Evolutionary conservation across 2,113 vertebrate species (phyloP).

Genomic region (Anoplopoma fimbria): DNA sequence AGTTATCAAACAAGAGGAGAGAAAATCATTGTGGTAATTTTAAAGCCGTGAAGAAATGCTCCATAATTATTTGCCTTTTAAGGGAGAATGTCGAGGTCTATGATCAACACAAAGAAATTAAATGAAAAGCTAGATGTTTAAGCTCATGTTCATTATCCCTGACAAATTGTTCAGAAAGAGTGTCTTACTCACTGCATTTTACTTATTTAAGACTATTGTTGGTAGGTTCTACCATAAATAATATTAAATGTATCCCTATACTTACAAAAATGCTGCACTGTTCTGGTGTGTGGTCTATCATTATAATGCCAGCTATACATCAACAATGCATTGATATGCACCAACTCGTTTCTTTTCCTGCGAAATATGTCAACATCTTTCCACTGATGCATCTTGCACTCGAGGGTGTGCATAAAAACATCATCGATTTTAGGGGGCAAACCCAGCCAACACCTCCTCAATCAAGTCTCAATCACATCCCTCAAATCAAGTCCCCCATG

Average conservation of each 20-base stretch:
- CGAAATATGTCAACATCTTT: constrained; percentile 27
- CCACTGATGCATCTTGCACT: constrained; percentile 32
- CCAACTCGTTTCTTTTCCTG: constrained; percentile 20
- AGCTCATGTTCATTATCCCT: constrained; percentile 25
- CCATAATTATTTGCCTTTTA: constrained; percentile 21
- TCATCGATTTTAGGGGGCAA: constrained; percentile 46
- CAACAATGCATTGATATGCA: constrained; percentile 7
- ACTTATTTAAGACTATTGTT: background rate
- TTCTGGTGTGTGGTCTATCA: background rate
- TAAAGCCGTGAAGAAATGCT: constrained; percentile 30
- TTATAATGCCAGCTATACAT: constrained; percentile 17
- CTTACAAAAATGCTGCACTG: background rate
- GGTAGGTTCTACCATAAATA: background rate
- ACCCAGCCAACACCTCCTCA: constrained; percentile 59
- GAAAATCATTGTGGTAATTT: constrained; percentile 41
- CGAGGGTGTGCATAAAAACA: constrained; percentile 44
- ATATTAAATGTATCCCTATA: background rate
- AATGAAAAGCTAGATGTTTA: constrained; percentile 27
- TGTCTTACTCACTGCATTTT: constrained; percentile 45
- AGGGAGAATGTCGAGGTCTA: background rate
- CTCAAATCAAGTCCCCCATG: constrained; percentile 42
- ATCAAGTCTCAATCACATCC: constrained; percentile 68
- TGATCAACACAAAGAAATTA: constrained; percentile 22
- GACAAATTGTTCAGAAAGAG: constrained; percentile 53
- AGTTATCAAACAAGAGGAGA: constrained; percentile 42